Evolutionary conservation across 2,797 vertebrate genomes (phyloP).

Genomic region (Hybognathus amarus): DNA sequence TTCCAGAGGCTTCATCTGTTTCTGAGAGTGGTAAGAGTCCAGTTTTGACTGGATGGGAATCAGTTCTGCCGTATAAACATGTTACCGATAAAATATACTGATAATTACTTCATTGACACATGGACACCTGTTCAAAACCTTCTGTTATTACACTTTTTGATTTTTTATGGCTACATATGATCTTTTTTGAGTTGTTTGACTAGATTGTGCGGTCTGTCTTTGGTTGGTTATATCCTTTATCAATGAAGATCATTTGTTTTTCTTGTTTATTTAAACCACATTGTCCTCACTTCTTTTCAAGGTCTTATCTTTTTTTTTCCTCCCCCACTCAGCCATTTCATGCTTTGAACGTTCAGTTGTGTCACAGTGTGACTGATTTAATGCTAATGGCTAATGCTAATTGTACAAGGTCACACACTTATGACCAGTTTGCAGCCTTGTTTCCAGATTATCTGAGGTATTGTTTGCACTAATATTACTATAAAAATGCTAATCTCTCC

Average conservation of each 20-base stretch:
- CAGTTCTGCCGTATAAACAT: background rate
- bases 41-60: constrained; percentile 48
- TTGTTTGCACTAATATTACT: constrained; percentile 45
- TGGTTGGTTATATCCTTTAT: background rate
- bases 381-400: constrained; percentile 41
- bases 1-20: constrained; percentile 46
- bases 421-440: background rate
- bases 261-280: background rate
- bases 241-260: background rate
- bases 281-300: background rate
- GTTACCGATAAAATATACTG: constrained; percentile 12
- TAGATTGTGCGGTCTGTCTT: background rate
- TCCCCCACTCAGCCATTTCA: background rate
- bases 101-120: constrained; percentile 31
- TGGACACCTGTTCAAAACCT: background rate
- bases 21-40: constrained; percentile 59
- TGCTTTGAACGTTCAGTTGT: constrained; percentile 8
- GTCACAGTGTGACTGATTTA: constrained; percentile 34
- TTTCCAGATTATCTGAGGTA: background rate
- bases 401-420: constrained; percentile 29
- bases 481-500: constrained; percentile 41
- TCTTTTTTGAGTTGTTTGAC: background rate
- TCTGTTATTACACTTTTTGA: background rate
- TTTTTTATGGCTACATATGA: background rate
- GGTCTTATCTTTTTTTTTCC: background rate